These are phyloP conservation scores for Leguminivora glycinivorella DNA, from an alignment of 1,140 invertebrate species.

Conservation along the genomic window DNA sequence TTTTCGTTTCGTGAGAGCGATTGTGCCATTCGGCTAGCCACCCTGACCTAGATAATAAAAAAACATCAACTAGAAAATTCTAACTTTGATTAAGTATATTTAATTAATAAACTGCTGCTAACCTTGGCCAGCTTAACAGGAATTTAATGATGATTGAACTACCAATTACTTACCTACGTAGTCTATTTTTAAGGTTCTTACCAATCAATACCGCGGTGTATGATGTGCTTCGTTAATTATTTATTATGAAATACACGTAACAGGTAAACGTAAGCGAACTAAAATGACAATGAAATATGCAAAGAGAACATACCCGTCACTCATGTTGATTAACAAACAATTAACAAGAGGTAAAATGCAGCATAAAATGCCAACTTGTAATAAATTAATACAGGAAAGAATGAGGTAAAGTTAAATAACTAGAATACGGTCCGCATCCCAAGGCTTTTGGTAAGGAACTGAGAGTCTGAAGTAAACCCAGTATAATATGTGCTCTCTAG, in stretches of 20 bases:
- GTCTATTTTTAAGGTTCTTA: not conserved
- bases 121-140: not conserved
- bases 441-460: not conserved
- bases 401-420: not conserved
- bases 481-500: not conserved
- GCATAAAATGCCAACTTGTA: not conserved
- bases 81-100: too few species aligned
- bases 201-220: not conserved
- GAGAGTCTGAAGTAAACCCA: not conserved
- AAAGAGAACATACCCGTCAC: not conserved
- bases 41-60: too few species aligned
- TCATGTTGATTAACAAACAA: not conserved
- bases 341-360: not conserved
- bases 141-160: not conserved
- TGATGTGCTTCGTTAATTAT: not conserved
- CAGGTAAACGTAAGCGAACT: too few species aligned
- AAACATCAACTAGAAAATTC: too few species aligned
- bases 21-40: too few species aligned
- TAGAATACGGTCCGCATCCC: not conserved
- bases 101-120: not conserved
- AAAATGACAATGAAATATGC: not conserved
- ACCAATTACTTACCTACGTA: not conserved
- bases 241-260: too few species aligned
- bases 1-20: too few species aligned
- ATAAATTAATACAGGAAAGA: not conserved